A percentile compares a stretch with the other conserved stretches of the same genome.
Conservation (phyloP, 2,888 invertebrate species). For the Gymnoscelis rufifasciata region DNA sequence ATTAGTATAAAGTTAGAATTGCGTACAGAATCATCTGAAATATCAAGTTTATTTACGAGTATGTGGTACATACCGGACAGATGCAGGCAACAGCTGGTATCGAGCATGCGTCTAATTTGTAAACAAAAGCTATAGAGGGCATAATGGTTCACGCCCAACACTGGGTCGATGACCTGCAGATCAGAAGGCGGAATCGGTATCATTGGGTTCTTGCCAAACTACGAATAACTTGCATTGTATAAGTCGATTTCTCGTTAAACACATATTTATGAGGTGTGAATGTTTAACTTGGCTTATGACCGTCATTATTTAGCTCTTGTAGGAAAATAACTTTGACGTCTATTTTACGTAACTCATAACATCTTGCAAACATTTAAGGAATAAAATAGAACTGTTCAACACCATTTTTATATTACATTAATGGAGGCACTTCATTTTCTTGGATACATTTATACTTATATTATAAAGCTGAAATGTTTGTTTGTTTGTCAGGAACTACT, state of each 20-base stretch:
- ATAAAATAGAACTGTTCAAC: too few species aligned
- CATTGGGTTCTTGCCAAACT: conserved; percentile 18
- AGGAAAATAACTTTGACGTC: not conserved
- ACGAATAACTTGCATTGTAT: conserved; percentile 7
- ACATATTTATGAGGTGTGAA: conserved; percentile 30
- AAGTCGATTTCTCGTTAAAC: conserved; percentile 12
- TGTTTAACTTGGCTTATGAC: not conserved
- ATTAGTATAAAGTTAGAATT: too few species aligned
- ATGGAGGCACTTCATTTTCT: too few species aligned
- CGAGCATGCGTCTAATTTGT: not conserved
- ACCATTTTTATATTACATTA: too few species aligned
- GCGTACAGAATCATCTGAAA: too few species aligned
- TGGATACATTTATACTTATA: too few species aligned
- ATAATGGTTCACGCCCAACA: conserved; percentile 7
- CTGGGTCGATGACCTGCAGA: conserved; percentile 18
- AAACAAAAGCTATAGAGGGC: conserved; percentile 3
- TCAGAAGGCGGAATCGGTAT: conserved; percentile 16
- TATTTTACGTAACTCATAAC: too few species aligned
- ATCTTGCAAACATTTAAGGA: too few species aligned
- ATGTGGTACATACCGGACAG: not conserved
- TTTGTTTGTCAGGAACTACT: too few species aligned
- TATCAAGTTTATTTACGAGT: too few species aligned
- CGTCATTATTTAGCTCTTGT: not conserved
- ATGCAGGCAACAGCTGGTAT: not conserved
- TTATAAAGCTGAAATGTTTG: too few species aligned